Percentiles rank a stretch among this genome's conserved stretches.
phyloP scores from a whole-genome alignment of 1,140 invertebrate genomes.

The Oscheius sp. region DNA sequence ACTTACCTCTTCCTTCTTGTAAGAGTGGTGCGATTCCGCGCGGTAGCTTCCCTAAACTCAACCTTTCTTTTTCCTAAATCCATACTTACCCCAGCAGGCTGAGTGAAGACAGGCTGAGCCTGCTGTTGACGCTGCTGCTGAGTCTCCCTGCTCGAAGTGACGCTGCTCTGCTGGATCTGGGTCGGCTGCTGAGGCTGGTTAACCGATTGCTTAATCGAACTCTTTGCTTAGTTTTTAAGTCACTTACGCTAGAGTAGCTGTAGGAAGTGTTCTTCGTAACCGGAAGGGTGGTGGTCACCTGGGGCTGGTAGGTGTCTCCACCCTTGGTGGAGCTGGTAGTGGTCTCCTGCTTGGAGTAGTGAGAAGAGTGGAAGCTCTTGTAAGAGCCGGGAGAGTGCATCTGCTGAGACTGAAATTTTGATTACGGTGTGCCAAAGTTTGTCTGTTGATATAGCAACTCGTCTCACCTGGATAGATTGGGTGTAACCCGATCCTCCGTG shows the following conservation, averaged over 20 bases:
- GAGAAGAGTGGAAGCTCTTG: conserved; percentile 11
- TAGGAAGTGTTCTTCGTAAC: conserved; percentile 28
- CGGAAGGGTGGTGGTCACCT: conserved; percentile 23
- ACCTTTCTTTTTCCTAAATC: too few species aligned
- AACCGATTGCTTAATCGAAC: background rate
- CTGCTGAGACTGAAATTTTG: background rate
- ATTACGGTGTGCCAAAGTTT: background rate
- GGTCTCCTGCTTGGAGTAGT: conserved; percentile 19
- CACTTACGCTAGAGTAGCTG: conserved; percentile 21
- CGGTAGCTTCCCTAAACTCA: too few species aligned
- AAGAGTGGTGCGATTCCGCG: background rate
- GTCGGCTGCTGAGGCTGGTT: background rate
- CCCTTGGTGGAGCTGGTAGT: conserved; percentile 20
- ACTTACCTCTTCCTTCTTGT: conserved; percentile 23
- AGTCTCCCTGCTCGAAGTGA: background rate
- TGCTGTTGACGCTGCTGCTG: background rate
- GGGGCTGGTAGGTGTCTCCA: background rate
- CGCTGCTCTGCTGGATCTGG: background rate
- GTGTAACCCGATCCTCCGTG: too few species aligned
- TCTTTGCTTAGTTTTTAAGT: background rate
- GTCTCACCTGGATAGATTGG: background rate
- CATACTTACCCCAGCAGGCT: background rate
- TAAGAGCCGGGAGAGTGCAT: conserved; percentile 11
- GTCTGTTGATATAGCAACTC: background rate
- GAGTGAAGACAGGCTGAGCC: background rate